phyloP scores from a whole-genome alignment of 2,888 invertebrate species.

The Polia nebulosa region DNA sequence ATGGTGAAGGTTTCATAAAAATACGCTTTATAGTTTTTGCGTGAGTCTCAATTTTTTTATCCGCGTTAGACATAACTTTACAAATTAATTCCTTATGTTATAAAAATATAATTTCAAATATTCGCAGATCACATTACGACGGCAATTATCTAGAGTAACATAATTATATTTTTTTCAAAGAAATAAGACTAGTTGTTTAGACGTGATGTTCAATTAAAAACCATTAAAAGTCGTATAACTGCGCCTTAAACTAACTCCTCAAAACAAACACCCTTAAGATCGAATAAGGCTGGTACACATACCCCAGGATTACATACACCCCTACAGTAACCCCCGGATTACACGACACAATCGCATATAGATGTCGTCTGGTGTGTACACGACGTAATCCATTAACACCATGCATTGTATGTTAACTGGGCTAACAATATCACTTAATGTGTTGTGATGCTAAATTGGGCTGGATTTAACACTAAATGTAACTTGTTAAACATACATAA shows the following conservation, averaged over 20 bases:
- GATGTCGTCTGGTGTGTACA: slow-evolving; percentile 15
- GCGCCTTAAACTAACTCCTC: slow-evolving; percentile 1
- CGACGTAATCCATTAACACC: slow-evolving; percentile 42
- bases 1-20: too few relatives aligned
- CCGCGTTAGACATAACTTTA: too few relatives aligned
- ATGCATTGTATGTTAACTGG: slow-evolving; percentile 24
- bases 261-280: slow-evolving; percentile 16
- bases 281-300: slow-evolving; percentile 26
- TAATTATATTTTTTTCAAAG: too few relatives aligned
- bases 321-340: slow-evolving; percentile 22
- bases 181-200: too few relatives aligned
- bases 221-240: too few relatives aligned
- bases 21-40: too few relatives aligned
- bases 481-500: background rate
- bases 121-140: too few relatives aligned
- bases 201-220: too few relatives aligned
- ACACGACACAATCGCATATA: slow-evolving; percentile 30
- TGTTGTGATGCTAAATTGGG: slow-evolving; percentile 25
- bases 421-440: slow-evolving; percentile 35
- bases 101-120: too few relatives aligned
- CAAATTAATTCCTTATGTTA: too few relatives aligned
- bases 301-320: background rate
- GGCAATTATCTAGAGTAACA: too few relatives aligned
- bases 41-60: too few relatives aligned
- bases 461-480: slow-evolving; percentile 23